Percentiles rank a stretch among this genome's conserved stretches.
These are phyloP conservation scores for Eriosoma lanigerum DNA, from an alignment of 1,140 invertebrate species.

Conservation along the genomic window DNA sequence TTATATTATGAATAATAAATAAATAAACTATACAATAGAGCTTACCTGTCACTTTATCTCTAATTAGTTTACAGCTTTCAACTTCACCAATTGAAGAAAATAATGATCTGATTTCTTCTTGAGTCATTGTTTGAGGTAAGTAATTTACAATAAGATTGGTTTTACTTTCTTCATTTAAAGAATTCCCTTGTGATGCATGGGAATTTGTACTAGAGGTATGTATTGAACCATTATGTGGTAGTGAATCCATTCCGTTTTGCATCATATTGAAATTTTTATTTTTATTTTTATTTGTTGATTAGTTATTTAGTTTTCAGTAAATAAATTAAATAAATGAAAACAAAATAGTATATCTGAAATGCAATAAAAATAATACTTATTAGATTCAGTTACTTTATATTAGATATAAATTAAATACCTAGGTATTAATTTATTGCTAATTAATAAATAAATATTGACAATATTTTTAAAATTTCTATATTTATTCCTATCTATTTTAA, in stretches of 20 bases:
- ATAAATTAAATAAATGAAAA: slow-evolving; percentile 33
- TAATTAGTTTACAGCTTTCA: slow-evolving; percentile 97
- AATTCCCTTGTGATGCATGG: slow-evolving; percentile 59
- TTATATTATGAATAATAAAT: neutral
- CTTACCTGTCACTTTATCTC: slow-evolving; percentile 79
- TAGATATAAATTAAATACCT: neutral
- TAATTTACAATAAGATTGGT: slow-evolving; percentile 99
- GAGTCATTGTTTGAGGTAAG: slow-evolving; percentile 98
- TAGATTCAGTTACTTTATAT: no score
- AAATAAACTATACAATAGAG: neutral
- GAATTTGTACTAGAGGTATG: slow-evolving; percentile 58
- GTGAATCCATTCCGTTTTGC: slow-evolving; percentile 79
- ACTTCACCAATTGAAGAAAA: slow-evolving; percentile 98
- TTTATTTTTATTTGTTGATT: slow-evolving; percentile 23
- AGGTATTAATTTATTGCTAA: no score
- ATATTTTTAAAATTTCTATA: no score
- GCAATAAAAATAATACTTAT: slow-evolving; percentile 4
- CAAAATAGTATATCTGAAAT: slow-evolving; percentile 35
- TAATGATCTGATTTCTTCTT: slow-evolving; percentile 95
- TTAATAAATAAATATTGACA: no score
- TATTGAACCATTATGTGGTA: slow-evolving; percentile 67
- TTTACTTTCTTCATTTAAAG: slow-evolving; percentile 85
- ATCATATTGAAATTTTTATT: slow-evolving; percentile 63
- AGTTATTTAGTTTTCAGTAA: slow-evolving; percentile 26
- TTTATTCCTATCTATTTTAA: no score